These are phyloP conservation scores for Synchiropus splendidus DNA, from an alignment of 2,113 vertebrate species.

Conservation along the genomic window DNA sequence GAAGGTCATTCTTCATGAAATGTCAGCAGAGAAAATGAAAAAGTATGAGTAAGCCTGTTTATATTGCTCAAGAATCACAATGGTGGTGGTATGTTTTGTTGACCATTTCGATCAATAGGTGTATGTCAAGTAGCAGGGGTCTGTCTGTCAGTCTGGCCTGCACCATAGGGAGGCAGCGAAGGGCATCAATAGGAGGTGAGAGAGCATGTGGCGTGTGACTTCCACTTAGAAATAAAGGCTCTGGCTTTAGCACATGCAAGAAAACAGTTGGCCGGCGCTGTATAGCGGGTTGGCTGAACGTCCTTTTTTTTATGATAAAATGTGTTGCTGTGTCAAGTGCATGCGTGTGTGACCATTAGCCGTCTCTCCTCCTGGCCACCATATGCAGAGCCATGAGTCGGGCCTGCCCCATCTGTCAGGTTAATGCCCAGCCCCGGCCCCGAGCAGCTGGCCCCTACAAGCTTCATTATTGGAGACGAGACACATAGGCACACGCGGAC, in stretches of 20 bases:
- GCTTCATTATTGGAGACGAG: slow-evolving; percentile 55
- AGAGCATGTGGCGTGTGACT: slow-evolving; percentile 48
- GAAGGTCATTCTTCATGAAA: no score
- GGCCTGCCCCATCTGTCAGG: slow-evolving; percentile 68
- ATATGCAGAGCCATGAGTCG: slow-evolving; percentile 62
- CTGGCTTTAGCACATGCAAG: slow-evolving; percentile 7
- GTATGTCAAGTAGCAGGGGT: slow-evolving; percentile 25
- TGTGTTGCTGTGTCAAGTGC: slow-evolving; percentile 15
- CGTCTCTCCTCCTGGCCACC: slow-evolving; percentile 57
- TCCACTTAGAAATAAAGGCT: slow-evolving; percentile 18
- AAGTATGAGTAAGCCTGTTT: no score
- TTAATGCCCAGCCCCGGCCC: slow-evolving; percentile 58
- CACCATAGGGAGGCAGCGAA: slow-evolving; percentile 34
- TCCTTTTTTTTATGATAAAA: slow-evolving; percentile 26
- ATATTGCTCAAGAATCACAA: no score
- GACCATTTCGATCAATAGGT: slow-evolving; percentile 25
- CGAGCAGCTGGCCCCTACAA: slow-evolving; percentile 61
- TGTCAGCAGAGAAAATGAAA: no score
- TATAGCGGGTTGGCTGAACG: slow-evolving; percentile 14
- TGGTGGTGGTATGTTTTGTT: no score
- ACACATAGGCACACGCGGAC: slow-evolving; percentile 39
- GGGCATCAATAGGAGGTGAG: slow-evolving; percentile 55
- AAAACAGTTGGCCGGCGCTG: slow-evolving; percentile 19
- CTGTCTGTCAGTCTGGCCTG: slow-evolving; percentile 37
- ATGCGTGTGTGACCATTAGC: slow-evolving; percentile 40